phyloP scores from a whole-genome alignment of 2,888 invertebrate species.

The Agrochola lychnidis region DNA sequence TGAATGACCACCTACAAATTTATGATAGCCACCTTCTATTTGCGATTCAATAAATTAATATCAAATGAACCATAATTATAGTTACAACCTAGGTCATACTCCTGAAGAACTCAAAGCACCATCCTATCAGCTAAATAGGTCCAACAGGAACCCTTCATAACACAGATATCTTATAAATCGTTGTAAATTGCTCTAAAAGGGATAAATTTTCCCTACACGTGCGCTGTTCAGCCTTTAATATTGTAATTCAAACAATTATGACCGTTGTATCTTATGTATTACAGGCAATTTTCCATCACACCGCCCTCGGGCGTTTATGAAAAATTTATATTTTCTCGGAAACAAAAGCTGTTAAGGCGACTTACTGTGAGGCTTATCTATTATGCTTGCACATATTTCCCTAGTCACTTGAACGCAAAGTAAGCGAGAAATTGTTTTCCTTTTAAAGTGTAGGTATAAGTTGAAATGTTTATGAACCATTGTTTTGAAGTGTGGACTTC shows the following conservation, averaged over 20 bases:
- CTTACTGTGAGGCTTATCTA: conserved; percentile 85
- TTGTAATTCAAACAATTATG: conserved; percentile 79
- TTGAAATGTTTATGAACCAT: conserved; percentile 78
- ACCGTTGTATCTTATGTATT: conserved; percentile 73
- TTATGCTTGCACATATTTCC: conserved; percentile 83
- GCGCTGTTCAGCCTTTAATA: conserved; percentile 67
- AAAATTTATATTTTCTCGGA: conserved; percentile 84
- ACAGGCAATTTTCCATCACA: conserved; percentile 83
- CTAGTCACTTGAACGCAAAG: conserved; percentile 83
- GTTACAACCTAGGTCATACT: not conserved
- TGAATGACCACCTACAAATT: too few species aligned
- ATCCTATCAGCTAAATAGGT: conserved; percentile 23
- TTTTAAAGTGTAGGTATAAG: conserved; percentile 75
- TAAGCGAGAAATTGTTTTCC: conserved; percentile 87
- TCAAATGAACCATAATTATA: not conserved
- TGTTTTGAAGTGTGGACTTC: conserved; percentile 62
- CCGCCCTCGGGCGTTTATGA: conserved; percentile 74
- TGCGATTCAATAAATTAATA: not conserved
- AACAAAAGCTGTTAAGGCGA: conserved; percentile 85
- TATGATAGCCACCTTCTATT: not conserved
- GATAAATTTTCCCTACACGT: conserved; percentile 76
- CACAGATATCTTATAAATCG: conserved; percentile 73
- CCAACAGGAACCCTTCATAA: conserved; percentile 64
- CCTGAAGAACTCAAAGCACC: not conserved
- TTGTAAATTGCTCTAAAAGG: conserved; percentile 76